phyloP scores from a whole-genome alignment of 2,113 vertebrate species.

The Petaurus breviceps region DNA sequence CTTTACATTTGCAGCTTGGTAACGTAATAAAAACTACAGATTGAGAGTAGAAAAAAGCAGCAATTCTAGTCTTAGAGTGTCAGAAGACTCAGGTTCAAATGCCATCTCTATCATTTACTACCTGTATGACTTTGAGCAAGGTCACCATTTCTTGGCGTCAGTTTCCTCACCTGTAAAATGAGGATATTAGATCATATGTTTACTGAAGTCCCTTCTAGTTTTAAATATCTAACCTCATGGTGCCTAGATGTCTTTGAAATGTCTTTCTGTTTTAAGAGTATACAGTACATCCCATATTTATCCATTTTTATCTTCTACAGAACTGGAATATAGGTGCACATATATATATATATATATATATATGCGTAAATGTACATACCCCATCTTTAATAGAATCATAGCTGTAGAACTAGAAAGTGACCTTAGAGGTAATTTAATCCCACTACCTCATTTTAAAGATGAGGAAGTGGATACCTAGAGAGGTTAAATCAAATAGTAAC shows the following conservation, averaged over 20 bases:
- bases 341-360: not conserved
- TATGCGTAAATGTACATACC: not conserved
- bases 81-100: not conserved
- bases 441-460: not conserved
- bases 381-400: not conserved
- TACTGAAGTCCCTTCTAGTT: not conserved
- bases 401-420: not conserved
- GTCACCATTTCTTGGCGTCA: not conserved
- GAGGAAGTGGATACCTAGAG: not conserved
- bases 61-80: not conserved
- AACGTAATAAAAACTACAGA: not conserved
- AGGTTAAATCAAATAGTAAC: not conserved
- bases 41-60: not conserved
- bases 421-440: not conserved
- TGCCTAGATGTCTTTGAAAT: not conserved
- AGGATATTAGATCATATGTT: not conserved
- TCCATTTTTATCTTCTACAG: not conserved
- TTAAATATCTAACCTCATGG: not conserved
- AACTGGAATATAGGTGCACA: not conserved
- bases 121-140: not conserved
- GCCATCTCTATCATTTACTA: not conserved
- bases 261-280: constrained; percentile 10
- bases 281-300: not conserved
- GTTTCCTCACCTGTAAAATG: not conserved
- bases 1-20: constrained; percentile 8